A percentile compares a stretch with the other conserved stretches of the same genome.
Conservation (phyloP, 2,797 vertebrate genomes). For the Mormyrops boulengeri region DNA sequence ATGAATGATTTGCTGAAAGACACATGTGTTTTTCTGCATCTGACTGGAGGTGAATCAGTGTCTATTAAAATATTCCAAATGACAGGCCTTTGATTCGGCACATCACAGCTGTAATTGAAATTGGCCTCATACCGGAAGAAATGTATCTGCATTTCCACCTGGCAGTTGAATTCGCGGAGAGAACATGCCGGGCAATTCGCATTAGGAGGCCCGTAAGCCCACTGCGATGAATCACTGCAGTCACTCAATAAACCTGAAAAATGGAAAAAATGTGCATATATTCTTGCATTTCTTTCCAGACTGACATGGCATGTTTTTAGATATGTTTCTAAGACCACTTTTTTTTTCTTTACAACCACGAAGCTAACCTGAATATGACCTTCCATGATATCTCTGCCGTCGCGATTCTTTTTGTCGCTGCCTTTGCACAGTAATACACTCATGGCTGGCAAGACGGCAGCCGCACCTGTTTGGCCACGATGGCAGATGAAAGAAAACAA, state of each 20-base stretch:
- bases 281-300: neutral
- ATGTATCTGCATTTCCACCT: neutral
- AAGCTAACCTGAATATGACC: neutral
- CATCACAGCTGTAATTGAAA: constrained; percentile 8
- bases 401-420: neutral
- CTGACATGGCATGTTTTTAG: neutral
- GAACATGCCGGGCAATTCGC: constrained; percentile 3
- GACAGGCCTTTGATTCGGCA: neutral
- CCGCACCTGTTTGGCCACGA: neutral
- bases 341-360: neutral
- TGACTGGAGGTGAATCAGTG: neutral
- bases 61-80: constrained; percentile 13
- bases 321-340: neutral
- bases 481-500: neutral
- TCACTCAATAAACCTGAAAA: neutral
- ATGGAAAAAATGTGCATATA: neutral
- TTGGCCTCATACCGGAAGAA: neutral
- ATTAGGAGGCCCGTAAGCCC: neutral
- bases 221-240: neutral
- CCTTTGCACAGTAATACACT: neutral
- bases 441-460: neutral
- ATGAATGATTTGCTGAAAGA: neutral
- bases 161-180: neutral
- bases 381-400: neutral
- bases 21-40: neutral